A percentile compares a stretch with the other conserved stretches of the same genome.
phyloP scores from a whole-genome alignment of 2,113 vertebrate species.

The Clinocottus analis region DNA sequence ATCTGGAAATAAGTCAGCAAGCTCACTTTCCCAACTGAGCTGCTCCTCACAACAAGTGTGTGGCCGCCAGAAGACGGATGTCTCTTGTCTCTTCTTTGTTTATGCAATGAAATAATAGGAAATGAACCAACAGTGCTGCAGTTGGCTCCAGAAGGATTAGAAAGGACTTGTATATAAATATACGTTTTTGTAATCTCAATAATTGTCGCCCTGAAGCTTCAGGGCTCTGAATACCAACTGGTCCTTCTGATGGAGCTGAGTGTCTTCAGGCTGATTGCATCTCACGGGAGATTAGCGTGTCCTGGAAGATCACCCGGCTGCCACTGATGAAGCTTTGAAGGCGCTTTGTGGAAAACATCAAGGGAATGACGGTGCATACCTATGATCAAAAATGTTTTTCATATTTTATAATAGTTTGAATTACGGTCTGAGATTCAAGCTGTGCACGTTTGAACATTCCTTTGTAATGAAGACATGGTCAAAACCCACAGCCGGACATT shows the following conservation, averaged over 20 bases:
- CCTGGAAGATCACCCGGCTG: conserved; percentile 41
- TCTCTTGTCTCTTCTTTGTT: conserved; percentile 49
- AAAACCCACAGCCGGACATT: background rate
- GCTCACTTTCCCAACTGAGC: conserved; percentile 20
- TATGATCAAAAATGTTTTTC: conserved; percentile 12
- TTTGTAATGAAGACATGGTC: too few relatives aligned
- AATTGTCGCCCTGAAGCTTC: conserved; percentile 60
- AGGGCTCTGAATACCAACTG: conserved; percentile 62
- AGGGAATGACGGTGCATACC: conserved; percentile 22
- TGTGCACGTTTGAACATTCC: background rate
- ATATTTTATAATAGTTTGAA: conserved; percentile 18
- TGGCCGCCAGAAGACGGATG: conserved; percentile 11
- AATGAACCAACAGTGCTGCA: conserved; percentile 21
- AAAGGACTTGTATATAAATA: conserved; percentile 24
- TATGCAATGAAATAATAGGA: conserved; percentile 30
- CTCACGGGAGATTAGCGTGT: conserved; percentile 54
- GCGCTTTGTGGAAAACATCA: conserved; percentile 36
- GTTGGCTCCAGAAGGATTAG: conserved; percentile 7
- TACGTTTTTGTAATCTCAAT: conserved; percentile 46
- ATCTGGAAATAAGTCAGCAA: conserved; percentile 20
- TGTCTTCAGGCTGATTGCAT: conserved; percentile 66
- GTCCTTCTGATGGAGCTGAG: conserved; percentile 58
- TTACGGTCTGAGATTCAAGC: conserved; percentile 20
- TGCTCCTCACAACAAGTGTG: conserved; percentile 8
- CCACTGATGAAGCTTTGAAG: conserved; percentile 32